Percentiles rank a stretch among this genome's conserved stretches.
These are phyloP conservation scores for Ginglymostoma cirratum DNA, from an alignment of 2,113 vertebrate genomes.

Conservation along the genomic window DNA sequence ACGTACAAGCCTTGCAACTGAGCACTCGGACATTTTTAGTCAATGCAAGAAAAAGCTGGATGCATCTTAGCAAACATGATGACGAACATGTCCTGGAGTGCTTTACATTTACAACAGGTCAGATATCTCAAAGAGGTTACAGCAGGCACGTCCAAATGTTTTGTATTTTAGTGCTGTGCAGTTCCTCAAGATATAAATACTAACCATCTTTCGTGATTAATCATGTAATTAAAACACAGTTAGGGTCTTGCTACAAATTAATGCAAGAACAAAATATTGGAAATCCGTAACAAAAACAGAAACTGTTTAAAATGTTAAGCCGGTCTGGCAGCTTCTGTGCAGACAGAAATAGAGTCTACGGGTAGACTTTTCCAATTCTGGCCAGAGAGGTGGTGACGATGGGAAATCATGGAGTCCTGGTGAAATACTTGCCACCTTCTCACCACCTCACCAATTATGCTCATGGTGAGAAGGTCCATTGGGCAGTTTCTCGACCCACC, in stretches of 20 bases:
- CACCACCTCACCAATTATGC: too few relatives aligned
- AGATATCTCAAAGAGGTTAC: neutral
- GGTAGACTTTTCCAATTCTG: too few relatives aligned
- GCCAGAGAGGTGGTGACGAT: too few relatives aligned
- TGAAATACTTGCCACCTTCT: too few relatives aligned
- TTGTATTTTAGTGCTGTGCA: neutral
- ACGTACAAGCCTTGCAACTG: neutral
- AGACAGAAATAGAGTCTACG: too few relatives aligned
- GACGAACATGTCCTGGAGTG: neutral
- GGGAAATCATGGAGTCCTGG: too few relatives aligned
- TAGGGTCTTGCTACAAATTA: neutral
- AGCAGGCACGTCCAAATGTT: neutral
- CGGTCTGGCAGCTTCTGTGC: too few relatives aligned
- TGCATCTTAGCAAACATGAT: neutral
- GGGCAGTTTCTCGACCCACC: too few relatives aligned
- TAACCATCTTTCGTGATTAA: neutral
- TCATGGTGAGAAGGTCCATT: too few relatives aligned
- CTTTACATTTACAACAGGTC: neutral
- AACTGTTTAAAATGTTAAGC: too few relatives aligned
- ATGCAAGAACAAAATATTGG: neutral
- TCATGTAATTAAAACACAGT: neutral
- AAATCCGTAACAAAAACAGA: too few relatives aligned
- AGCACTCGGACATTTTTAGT: neutral
- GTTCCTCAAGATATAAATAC: neutral
- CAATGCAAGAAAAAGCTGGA: neutral